Evolutionary conservation across 2,888 invertebrate genomes (phyloP).

Genomic region (Lobophora halterata): DNA sequence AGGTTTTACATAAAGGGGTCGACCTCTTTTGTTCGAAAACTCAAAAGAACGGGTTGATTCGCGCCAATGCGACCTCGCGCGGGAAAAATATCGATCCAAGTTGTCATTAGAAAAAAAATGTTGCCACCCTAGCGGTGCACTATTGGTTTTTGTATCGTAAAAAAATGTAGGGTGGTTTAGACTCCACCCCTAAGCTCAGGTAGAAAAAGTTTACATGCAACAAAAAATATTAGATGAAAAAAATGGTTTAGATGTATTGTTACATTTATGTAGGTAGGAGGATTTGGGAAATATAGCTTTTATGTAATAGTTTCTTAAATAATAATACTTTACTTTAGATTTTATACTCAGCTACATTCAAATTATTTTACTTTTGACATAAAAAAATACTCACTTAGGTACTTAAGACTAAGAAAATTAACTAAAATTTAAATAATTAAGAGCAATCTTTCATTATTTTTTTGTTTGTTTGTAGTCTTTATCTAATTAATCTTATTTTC

Average conservation of each 20-base stretch:
- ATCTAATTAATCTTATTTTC: too few relatives aligned
- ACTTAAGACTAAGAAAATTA: too few relatives aligned
- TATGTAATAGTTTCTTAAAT: conserved; percentile 4
- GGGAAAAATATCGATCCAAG: conserved; percentile 70
- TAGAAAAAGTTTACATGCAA: conserved; percentile 53
- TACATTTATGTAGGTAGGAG: conserved; percentile 16
- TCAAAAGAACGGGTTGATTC: conserved; percentile 45
- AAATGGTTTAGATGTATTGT: conserved; percentile 21
- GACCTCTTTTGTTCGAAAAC: conserved; percentile 54
- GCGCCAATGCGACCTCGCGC: conserved; percentile 60
- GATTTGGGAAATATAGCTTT: too few relatives aligned
- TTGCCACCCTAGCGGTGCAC: conserved; percentile 61
- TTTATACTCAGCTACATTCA: too few relatives aligned
- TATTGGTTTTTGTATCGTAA: conserved; percentile 62
- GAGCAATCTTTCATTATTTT: too few relatives aligned
- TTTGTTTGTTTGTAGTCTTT: too few relatives aligned
- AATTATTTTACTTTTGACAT: too few relatives aligned
- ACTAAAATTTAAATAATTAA: too few relatives aligned
- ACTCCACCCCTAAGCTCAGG: conserved; percentile 67
- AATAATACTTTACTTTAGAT: too few relatives aligned
- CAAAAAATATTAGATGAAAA: conserved; percentile 39
- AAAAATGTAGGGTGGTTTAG: conserved; percentile 65
- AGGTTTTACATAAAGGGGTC: conserved; percentile 66
- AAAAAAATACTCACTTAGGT: too few relatives aligned
- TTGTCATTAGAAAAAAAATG: conserved; percentile 63